Evolutionary conservation across 1,140 invertebrate species (phyloP), one percentile per base, ranked within the genome.

Genomic region (Drosophila bifasciata): DNA sequence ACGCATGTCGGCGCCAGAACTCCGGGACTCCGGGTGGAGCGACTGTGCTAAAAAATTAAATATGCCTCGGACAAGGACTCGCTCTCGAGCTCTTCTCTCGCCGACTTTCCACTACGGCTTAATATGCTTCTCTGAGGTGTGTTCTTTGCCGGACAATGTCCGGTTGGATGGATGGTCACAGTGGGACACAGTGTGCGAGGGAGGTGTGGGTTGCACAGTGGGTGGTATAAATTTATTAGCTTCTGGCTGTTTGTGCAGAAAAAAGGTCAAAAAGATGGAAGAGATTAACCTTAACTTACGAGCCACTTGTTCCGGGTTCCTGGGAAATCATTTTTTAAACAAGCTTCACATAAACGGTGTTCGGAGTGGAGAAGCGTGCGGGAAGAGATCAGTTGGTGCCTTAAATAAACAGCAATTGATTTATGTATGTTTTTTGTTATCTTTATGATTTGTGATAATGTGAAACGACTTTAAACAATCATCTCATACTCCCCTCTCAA

Each of bases 11-110:
- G 32, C 46, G 49, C 23, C 43, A 45, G 43, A 4, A 6, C 15
- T 15, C 28, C 32, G 32, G 32, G 32, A n/a, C 15, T 15, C 28
- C 32, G 32, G 32, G 32, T 11, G 13, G 17, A 53, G 46, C n/a
- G 21, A 6, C 28, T 16, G 49, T 50, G 46, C 50, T 68, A 58
- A 76, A 67, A 71, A 70, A 77, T 77, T 80, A 85, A 81, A 86
- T 66, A 85, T 63, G 48, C 62, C 67, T 32, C 41, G 23, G 55
- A 46, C 50, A 56, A 19, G 41, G 28, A 32, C 19, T 41, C 48
- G 56, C 39, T 50, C 28, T 9, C 8, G 43, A 40, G 13, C 17
- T 40, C 39, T 50, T 43, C 28, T 3, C 28, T 32, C 28, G 28
- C 9, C 28, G 8, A 9, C 8, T 11, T 11, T 36, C 32, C 32